Conservation (phyloP, 2,797 vertebrate genomes). For the Microctenopoma stevenorrisi region DNA sequence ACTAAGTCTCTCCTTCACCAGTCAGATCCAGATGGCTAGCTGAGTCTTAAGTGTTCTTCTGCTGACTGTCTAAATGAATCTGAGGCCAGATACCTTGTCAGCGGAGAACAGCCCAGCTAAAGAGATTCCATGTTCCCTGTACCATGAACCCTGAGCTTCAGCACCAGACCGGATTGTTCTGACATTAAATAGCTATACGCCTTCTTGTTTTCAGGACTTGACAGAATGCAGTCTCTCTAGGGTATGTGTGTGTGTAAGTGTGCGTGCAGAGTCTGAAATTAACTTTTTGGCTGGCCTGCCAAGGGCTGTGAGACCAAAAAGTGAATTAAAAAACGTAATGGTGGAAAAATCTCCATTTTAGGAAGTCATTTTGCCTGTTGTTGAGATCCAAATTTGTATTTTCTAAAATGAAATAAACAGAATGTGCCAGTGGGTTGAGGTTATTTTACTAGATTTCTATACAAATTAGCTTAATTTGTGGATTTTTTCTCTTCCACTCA, state of each 20-base stretch:
- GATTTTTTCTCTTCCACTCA: not conserved
- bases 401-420: conserved; percentile 16
- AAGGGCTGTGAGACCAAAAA: conserved; percentile 21
- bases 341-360: conserved; percentile 5
- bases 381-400: conserved; percentile 25
- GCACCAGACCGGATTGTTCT: conserved; percentile 61
- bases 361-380: conserved; percentile 6
- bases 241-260: conserved; percentile 18
- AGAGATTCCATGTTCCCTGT: conserved; percentile 76
- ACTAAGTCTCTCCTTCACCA: conserved; percentile 66
- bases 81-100: conserved; percentile 72
- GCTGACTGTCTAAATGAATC: conserved; percentile 77
- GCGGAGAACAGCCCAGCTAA: conserved; percentile 61
- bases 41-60: conserved; percentile 68
- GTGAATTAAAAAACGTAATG: conserved; percentile 23
- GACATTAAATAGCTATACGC: conserved; percentile 64
- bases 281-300: conserved; percentile 53
- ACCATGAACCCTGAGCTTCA: conserved; percentile 68
- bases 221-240: conserved; percentile 44
- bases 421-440: conserved; percentile 1
- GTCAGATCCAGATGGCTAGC: conserved; percentile 73
- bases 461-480: conserved; percentile 3
- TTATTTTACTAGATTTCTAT: conserved; percentile 2
- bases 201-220: conserved; percentile 61
- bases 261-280: conserved; percentile 42